phyloP scores from a whole-genome alignment of 2,888 invertebrate species.

The Drosophila falleni region DNA sequence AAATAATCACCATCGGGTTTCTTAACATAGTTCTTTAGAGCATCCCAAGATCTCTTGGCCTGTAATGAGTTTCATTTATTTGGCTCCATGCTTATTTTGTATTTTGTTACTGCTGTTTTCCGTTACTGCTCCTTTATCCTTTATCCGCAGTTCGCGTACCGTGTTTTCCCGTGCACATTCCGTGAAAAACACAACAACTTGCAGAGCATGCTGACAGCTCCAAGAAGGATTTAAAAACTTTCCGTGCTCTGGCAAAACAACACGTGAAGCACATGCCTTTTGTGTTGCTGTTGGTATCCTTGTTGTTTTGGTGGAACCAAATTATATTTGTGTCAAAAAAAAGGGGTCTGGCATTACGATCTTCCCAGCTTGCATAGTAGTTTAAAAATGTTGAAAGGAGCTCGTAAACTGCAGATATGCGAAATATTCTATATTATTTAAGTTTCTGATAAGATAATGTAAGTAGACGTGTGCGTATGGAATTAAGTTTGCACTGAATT shows the following conservation, averaged over 20 bases:
- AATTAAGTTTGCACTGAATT: not conserved
- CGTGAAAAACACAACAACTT: constrained; percentile 29
- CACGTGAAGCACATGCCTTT: constrained; percentile 15
- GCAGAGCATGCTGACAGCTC: constrained; percentile 37
- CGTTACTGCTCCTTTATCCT: not conserved
- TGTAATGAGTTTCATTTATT: constrained; percentile 14
- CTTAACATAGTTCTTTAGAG: not conserved
- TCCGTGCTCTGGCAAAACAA: constrained; percentile 26
- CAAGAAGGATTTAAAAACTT: constrained; percentile 46
- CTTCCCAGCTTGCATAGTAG: constrained; percentile 17
- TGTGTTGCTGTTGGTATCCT: constrained; percentile 3
- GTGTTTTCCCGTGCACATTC: constrained; percentile 12
- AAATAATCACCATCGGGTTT: not conserved
- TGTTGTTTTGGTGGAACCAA: constrained; percentile 16
- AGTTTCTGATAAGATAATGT: not conserved
- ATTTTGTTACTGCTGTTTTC: constrained; percentile 5
- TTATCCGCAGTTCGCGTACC: not conserved
- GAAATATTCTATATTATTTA: constrained; percentile 1
- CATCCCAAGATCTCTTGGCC: not conserved
- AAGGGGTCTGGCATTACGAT: not conserved
- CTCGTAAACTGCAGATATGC: constrained; percentile 8
- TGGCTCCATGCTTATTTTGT: constrained; percentile 6
- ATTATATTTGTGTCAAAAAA: constrained; percentile 18
- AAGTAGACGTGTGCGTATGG: not conserved
- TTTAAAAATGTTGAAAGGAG: constrained; percentile 5